phyloP scores from a whole-genome alignment of 2,797 vertebrate species.

The Catamblyrhynchus diadema region DNA sequence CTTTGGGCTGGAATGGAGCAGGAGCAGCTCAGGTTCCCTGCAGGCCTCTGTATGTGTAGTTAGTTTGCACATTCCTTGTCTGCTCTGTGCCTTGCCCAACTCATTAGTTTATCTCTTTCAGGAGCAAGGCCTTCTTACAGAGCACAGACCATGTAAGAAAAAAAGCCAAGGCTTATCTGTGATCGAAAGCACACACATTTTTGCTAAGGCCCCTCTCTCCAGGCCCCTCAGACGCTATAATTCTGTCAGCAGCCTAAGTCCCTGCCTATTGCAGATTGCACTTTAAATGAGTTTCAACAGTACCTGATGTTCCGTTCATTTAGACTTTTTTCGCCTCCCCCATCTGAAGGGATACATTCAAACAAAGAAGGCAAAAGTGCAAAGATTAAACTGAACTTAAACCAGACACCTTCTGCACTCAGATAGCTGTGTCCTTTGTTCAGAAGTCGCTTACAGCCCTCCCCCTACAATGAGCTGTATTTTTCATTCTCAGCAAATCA shows the following conservation, averaged over 20 bases:
- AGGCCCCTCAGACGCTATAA: neutral
- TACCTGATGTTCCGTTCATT: neutral
- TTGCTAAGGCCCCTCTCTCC: neutral
- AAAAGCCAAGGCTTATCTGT: neutral
- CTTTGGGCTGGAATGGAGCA: neutral
- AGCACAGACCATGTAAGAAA: neutral
- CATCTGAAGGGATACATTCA: neutral
- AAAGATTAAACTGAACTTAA: conserved; percentile 36
- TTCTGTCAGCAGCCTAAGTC: neutral
- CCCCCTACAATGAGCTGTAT: neutral
- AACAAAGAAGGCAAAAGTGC: neutral
- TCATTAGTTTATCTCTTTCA: neutral
- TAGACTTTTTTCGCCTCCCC: neutral
- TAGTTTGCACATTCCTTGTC: neutral
- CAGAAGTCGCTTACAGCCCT: neutral
- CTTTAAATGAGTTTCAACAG: neutral
- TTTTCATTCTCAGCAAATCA: conserved; percentile 48
- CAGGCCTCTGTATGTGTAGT: neutral
- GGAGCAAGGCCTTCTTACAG: neutral
- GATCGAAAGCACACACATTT: neutral
- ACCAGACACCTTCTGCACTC: neutral
- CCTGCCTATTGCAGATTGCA: neutral
- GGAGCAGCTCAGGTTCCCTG: neutral
- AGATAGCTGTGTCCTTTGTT: conserved; percentile 1
- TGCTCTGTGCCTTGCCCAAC: neutral